A percentile compares a stretch with the other conserved stretches of the same genome.
These are phyloP conservation scores for Tachina grossa DNA, from an alignment of 2,888 invertebrate genomes.

Conservation along the genomic window DNA sequence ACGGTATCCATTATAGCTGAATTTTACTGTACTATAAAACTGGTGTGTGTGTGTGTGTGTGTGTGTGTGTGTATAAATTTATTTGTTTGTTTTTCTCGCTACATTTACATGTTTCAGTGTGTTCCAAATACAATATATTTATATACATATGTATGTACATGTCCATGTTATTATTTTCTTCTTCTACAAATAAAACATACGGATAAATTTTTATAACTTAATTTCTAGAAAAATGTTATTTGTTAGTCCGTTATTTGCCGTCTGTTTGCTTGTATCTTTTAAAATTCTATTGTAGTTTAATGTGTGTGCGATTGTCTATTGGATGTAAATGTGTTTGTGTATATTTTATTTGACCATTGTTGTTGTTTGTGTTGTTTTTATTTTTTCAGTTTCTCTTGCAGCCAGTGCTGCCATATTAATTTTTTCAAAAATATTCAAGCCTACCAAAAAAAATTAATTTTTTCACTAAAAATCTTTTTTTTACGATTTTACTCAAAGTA, in stretches of 20 bases:
- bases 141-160: neutral
- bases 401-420: no score
- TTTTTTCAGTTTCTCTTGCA: constrained; percentile 44
- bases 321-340: constrained; percentile 21
- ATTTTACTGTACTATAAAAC: no score
- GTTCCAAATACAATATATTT: neutral
- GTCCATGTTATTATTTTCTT: constrained; percentile 2
- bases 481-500: no score
- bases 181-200: constrained; percentile 56
- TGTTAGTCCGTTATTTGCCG: constrained; percentile 46
- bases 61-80: neutral
- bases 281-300: constrained; percentile 63
- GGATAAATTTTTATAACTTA: constrained; percentile 70
- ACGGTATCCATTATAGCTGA: no score
- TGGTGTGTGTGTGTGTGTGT: no score
- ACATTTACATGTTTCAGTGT: neutral
- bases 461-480: no score
- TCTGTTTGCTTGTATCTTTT: constrained; percentile 55
- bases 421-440: no score
- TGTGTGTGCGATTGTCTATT: constrained; percentile 54
- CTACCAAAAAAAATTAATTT: no score
- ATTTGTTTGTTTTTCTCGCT: neutral
- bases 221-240: constrained; percentile 68
- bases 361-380: constrained; percentile 4
- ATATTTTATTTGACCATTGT: neutral